Base-by-base conservation (phyloP, 2,888 invertebrate species). In the Dicyrtomina minuta region DNA sequence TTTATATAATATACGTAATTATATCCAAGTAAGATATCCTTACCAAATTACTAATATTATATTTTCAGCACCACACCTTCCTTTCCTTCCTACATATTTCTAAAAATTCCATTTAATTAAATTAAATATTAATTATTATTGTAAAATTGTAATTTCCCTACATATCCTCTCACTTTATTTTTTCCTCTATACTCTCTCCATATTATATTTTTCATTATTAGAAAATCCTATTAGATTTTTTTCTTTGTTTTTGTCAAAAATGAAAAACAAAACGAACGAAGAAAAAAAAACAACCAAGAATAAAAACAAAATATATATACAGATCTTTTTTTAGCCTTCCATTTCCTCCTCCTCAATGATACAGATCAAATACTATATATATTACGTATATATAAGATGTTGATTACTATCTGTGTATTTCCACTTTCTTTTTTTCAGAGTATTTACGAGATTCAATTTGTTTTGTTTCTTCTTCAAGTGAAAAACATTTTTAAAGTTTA, bases 21-120 rank as follows among this genome's bases (percentile, higher is more conserved):
- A n/a, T n/a, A n/a, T n/a, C n/a, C n/a, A n/a, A n/a, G n/a, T n/a
- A n/a, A n/a, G n/a, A n/a, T n/a, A n/a, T n/a, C n/a, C n/a, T n/a
- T n/a, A n/a, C n/a, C n/a, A n/a, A n/a, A n/a, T n/a, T n/a, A n/a
- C 33, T 33, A 39, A 17, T 24, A 46, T 49, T 61, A 26, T 43
- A 43, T 49, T 61, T 61, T 61, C 61, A 61, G 61, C 61, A 61
- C 61, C 61, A 61, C 61, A 61, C 61, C 61, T 61, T 61, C 17
- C 17, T 46, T 24, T 55, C 46, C 15, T 17, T n/a, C 13, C 17
- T 8, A 17, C 46, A 41, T 41, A 41, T 46, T 46, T 15, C 13
- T 15, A 4, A 15, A 6, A 13, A 22, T 55, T 20, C 15, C 15
- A 22, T 24, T 55, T 55, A 55, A 13, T 20, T 55, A 5, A n/a